A percentile compares a stretch with the other conserved stretches of the same genome.
Evolutionary conservation across 1,140 invertebrate species (phyloP).

Genomic region (Maconellicoccus hirsutus): DNA sequence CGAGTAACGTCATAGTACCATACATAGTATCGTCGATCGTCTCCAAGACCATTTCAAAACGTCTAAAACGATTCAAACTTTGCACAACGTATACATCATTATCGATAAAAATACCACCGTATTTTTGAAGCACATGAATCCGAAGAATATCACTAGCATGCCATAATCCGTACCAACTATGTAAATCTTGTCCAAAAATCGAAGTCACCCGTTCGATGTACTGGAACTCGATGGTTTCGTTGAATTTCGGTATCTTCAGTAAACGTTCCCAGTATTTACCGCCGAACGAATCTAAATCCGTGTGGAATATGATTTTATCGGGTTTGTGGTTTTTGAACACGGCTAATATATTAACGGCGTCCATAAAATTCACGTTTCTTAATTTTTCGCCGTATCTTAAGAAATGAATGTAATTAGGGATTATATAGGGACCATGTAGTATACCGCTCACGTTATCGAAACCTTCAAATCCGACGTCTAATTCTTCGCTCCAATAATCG

Average conservation of each 20-base stretch:
- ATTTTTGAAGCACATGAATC: constrained; percentile 28
- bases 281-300: constrained; percentile 26
- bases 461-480: constrained; percentile 23
- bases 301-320: constrained; percentile 30
- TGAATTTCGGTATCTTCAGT: constrained; percentile 24
- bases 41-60: constrained; percentile 36
- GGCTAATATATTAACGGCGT: constrained; percentile 28
- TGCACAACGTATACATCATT: constrained; percentile 29
- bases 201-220: constrained; percentile 28
- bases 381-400: constrained; percentile 24
- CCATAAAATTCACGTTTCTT: constrained; percentile 25
- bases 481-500: constrained; percentile 19
- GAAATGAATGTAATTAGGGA: constrained; percentile 30
- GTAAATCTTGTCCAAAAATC: constrained; percentile 31
- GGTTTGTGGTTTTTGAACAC: constrained; percentile 31
- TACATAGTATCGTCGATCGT: constrained; percentile 30
- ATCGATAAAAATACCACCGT: constrained; percentile 31
- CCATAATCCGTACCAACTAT: constrained; percentile 23
- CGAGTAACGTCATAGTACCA: constrained; percentile 31
- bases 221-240: constrained; percentile 25
- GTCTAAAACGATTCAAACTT: constrained; percentile 28
- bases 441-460: constrained; percentile 30
- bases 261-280: constrained; percentile 30
- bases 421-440: constrained; percentile 27
- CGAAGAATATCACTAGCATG: constrained; percentile 30